Percentiles rank a stretch among this genome's conserved stretches.
These are phyloP conservation scores for Pseudocheirus occidentalis DNA, from an alignment of 2,797 vertebrate genomes.

Conservation along the genomic window DNA sequence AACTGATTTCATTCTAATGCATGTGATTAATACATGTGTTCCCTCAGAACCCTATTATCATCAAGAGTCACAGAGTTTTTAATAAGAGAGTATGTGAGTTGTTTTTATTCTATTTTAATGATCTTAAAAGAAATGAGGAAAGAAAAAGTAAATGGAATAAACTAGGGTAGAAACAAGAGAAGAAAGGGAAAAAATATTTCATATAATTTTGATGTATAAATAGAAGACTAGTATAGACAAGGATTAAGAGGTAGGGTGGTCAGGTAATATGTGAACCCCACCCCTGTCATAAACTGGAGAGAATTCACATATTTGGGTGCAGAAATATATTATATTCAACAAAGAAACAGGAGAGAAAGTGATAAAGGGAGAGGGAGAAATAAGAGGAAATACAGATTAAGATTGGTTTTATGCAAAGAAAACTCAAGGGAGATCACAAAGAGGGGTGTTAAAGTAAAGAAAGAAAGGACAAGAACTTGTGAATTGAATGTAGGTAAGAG, in stretches of 20 bases:
- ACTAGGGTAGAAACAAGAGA: not conserved
- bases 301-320: not conserved
- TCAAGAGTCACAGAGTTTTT: not conserved
- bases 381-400: not conserved
- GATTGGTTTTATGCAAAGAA: not conserved
- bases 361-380: not conserved
- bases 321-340: not conserved
- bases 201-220: not conserved
- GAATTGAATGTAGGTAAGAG: not conserved
- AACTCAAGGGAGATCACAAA: not conserved
- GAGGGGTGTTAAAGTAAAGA: not conserved
- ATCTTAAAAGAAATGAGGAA: not conserved
- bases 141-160: not conserved
- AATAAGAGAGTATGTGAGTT: not conserved
- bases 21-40: not conserved
- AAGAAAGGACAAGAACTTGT: not conserved
- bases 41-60: not conserved
- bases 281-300: not conserved
- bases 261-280: not conserved
- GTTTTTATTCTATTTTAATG: not conserved
- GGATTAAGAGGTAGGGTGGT: not conserved
- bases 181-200: not conserved
- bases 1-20: not conserved
- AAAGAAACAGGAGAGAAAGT: not conserved
- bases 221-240: not conserved